Percentiles rank a stretch among this genome's conserved stretches.
These are phyloP conservation scores for Eretmochelys imbricata DNA, from an alignment of 2,113 vertebrate species.

Conservation along the genomic window DNA sequence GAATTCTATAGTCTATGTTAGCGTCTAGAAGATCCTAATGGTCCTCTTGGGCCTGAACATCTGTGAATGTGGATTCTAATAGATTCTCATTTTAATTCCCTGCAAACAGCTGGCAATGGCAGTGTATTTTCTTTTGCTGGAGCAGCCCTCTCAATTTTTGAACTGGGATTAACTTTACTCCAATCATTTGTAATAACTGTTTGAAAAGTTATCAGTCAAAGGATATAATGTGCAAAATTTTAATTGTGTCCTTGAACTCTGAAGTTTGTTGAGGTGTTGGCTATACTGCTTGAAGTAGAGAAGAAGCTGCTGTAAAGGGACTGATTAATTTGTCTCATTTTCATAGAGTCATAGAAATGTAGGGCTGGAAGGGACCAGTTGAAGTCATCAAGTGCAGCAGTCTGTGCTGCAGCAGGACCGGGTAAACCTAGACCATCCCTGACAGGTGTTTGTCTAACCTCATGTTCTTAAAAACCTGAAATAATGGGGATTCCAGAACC, in stretches of 20 bases:
- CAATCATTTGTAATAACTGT: neutral
- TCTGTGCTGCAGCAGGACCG: neutral
- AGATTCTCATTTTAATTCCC: neutral
- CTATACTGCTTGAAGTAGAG: neutral
- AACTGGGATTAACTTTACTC: neutral
- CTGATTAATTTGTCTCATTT: neutral
- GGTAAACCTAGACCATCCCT: neutral
- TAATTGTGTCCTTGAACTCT: neutral
- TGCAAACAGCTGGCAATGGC: neutral
- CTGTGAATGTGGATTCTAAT: neutral
- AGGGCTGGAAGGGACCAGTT: no score
- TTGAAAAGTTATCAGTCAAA: neutral
- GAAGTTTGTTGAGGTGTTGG: slow-evolving; percentile 7
- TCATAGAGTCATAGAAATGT: no score
- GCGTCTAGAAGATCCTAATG: neutral
- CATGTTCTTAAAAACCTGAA: neutral
- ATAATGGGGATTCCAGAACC: neutral
- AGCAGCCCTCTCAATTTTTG: neutral
- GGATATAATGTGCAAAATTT: neutral
- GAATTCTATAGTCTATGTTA: neutral
- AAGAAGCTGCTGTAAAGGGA: neutral
- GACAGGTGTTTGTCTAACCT: neutral
- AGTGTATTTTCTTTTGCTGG: neutral
- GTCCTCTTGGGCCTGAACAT: neutral
- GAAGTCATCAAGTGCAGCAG: neutral